Conservation (phyloP, 2,113 vertebrate species). For the Motacilla tschutschensis region DNA sequence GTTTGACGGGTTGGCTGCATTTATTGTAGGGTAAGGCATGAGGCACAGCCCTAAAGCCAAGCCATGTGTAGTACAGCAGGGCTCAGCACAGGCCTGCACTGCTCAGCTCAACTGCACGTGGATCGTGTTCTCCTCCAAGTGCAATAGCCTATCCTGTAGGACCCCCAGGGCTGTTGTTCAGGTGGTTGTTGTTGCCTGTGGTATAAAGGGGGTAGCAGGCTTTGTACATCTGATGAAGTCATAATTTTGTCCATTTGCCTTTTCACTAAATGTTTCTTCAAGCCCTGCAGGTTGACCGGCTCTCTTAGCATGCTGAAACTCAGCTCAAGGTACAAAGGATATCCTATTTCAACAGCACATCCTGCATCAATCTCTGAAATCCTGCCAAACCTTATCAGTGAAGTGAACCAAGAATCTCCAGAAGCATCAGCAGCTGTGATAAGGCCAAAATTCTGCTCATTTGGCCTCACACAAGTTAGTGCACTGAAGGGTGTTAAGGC, state of each 20-base stretch:
- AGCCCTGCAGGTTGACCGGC: constrained; percentile 59
- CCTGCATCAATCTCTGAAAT: constrained; percentile 52
- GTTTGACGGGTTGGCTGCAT: background rate
- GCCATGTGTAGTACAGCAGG: background rate
- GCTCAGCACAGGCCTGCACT: background rate
- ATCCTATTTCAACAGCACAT: constrained; percentile 38
- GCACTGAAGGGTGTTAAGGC: constrained; percentile 41
- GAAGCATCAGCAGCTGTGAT: background rate
- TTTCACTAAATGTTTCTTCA: background rate
- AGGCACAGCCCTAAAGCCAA: background rate
- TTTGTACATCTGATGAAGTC: constrained; percentile 63
- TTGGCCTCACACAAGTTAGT: accelerated
- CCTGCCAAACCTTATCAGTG: constrained; percentile 62
- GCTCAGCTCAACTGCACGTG: accelerated
- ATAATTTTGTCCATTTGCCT: constrained; percentile 29
- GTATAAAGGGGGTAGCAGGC: constrained; percentile 15
- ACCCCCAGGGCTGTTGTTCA: background rate
- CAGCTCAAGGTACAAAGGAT: constrained; percentile 44
- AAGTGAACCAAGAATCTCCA: background rate
- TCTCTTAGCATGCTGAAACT: constrained; percentile 58
- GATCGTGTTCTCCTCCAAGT: accelerated
- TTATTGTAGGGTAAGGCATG: background rate
- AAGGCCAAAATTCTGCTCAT: background rate
- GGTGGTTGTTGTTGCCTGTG: constrained; percentile 30
- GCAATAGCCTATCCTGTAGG: background rate